Evolutionary conservation across 2,797 vertebrate genomes (phyloP), one percentile per base, ranked within the genome.

Genomic region (Eleutherodactylus coqui): DNA sequence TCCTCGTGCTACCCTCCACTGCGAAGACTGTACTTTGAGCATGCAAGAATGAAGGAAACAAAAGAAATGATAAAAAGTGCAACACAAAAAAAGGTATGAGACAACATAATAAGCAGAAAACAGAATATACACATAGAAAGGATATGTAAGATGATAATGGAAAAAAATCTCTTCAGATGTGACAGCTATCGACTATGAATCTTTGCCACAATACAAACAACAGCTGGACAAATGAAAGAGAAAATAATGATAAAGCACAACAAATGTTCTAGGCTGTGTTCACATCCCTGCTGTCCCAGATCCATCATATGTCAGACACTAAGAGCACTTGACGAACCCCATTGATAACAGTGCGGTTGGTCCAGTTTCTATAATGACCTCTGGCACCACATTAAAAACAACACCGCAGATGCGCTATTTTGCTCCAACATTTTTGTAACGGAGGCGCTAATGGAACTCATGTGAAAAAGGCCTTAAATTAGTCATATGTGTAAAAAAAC

Each of bases 1-100:
- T 89, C 86, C 91, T 93, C 75, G 88, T 91, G 84, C 92, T 90
- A 90, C 90, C 89, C 89, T 91, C 90, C 93, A 90, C 89, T 90
- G 85, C 89, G 89, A 90, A 82, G 91, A 89, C 92, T 93, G 81
- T 79, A 91, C 75, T 89, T 91, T 89, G 87, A 88, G 89, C 88
- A 92, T 89, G 89, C 49, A 91, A 89, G 84, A n/a, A 85, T 88
- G 70, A 90, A 82, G 67, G 62, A 38, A 79, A 79, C 62, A 60
- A 89, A 85, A 84, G 27, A 78, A 87, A 87, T 90, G 89, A 90
- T 88, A 90, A 85, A 92, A 93, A 92, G 89, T 81, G 85, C 86
- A 89, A 90, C 91, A 92, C 79, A 93, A 81, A 90, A 93, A 90
- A 93, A 13, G 86, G 87, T 89, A 86, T 91, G 87, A 32, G 76